Evolutionary conservation across 2,113 vertebrate genomes (phyloP).

Genomic region (Nematolebias whitei): DNA sequence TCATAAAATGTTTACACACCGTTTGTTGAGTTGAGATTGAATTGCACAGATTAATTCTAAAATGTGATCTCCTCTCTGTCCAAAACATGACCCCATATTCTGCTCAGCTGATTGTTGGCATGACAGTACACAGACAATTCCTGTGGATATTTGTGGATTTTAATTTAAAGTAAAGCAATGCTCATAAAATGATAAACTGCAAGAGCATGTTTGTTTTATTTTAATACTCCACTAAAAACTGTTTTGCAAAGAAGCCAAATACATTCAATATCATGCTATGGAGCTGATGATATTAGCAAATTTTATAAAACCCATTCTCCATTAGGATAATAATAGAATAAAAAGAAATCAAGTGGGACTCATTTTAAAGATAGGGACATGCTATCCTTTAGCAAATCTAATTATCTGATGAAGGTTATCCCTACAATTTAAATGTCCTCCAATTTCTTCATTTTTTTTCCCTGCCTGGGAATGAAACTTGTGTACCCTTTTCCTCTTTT

Average conservation of each 20-base stretch:
- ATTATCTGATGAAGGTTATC: constrained; percentile 66
- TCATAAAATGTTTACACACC: constrained; percentile 45
- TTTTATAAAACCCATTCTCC: constrained; percentile 32
- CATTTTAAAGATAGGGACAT: constrained; percentile 58
- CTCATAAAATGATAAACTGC: constrained; percentile 18
- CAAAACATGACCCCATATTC: constrained; percentile 38
- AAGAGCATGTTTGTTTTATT: neutral
- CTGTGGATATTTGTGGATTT: constrained; percentile 32
- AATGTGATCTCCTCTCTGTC: constrained; percentile 41
- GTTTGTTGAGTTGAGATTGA: constrained; percentile 49
- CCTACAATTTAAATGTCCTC: constrained; percentile 37
- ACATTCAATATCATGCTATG: constrained; percentile 26
- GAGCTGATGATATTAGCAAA: constrained; percentile 36
- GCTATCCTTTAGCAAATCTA: constrained; percentile 60
- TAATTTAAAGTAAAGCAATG: constrained; percentile 42
- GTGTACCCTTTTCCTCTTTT: constrained; percentile 7
- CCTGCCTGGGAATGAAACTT: constrained; percentile 26
- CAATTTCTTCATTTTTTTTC: constrained; percentile 14
- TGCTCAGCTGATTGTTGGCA: constrained; percentile 35
- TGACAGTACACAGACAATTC: constrained; percentile 33
- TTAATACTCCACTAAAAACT: no score
- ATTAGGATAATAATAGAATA: constrained; percentile 31
- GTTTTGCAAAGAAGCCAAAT: neutral
- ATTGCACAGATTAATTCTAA: constrained; percentile 56
- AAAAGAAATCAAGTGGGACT: constrained; percentile 53